Base-by-base conservation (phyloP, 2,113 vertebrate species). In the Cyprinodon tularosa region DNA sequence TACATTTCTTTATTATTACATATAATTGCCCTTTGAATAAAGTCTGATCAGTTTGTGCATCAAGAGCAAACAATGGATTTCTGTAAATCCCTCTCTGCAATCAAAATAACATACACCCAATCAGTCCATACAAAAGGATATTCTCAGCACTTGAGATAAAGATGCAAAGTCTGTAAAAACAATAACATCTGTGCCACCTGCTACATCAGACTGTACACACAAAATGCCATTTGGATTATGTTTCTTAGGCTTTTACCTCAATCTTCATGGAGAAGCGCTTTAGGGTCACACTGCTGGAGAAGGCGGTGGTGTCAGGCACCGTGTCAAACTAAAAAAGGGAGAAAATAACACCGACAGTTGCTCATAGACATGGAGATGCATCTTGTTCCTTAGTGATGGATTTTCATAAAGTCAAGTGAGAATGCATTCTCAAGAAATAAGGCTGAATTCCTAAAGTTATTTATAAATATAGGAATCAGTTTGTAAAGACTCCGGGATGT, bases 221-320 rank as follows among this genome's bases (percentile, higher is more conserved):
- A 29, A 29, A 10, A 45, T 45, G 48, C 7, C 17, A 17, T 38
- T 7, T 4, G 9, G 61, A 20, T 72, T 29, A 20, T 9, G 4
- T 62, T 17, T 1, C 9, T 45, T 15, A 62, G 3, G 15, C 1
- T 12, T 82, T 82, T 94, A 99, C 98, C 96, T 99, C 98, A 1
- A 93, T 88, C 88, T 95, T 96, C 92, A 93, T 93, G 5, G 94
- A 97, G 92, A 97, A 99, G 78, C 96, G 95, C 88, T 98, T 99
- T 47, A 99, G 96, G 3, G 96, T 99, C 64, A 99, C 95, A 0
- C 84, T 96, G 94, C 93, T 96, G 38, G 96, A 95, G 78, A 96
- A 95, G 68, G 95, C 95, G 0, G 95, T 95, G 0, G 94, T 91
- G 76, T 97, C 95, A 12, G 96, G 96, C 75, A 98, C 94, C n/a